phyloP scores from a whole-genome alignment of 2,113 vertebrate species.

The Poeciliopsis occidentalis region DNA sequence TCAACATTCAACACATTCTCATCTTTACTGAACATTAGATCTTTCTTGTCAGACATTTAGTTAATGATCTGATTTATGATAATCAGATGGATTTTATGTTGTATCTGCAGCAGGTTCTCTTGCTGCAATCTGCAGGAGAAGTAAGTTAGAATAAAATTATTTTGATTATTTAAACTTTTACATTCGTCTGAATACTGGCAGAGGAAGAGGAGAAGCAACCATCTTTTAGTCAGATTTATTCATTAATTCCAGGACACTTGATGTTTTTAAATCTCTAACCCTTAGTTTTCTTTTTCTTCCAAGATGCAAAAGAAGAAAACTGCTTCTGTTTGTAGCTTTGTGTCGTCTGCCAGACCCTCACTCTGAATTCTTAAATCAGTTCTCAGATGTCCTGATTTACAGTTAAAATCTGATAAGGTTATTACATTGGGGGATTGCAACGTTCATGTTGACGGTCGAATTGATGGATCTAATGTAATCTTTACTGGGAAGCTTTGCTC shows the following conservation, averaged over 20 bases:
- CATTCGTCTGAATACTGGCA: not conserved
- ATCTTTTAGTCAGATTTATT: not conserved
- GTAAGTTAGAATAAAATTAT: not conserved
- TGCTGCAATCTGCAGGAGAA: not conserved
- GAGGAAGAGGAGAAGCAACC: not conserved
- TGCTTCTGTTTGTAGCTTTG: not conserved
- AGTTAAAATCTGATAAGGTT: too few species aligned
- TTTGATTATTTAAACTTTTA: not conserved
- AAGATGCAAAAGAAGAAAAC: not conserved
- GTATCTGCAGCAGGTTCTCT: not conserved
- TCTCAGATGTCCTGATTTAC: too few species aligned
- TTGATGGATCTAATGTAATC: too few species aligned
- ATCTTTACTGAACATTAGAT: not conserved
- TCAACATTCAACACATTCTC: too few species aligned
- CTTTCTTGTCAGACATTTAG: not conserved
- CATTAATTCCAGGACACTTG: not conserved
- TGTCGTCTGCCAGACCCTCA: too few species aligned
- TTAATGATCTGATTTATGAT: not conserved
- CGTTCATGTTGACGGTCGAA: too few species aligned
- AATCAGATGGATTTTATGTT: not conserved
- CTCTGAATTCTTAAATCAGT: too few species aligned
- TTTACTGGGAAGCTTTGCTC: too few species aligned
- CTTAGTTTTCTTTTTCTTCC: not conserved
- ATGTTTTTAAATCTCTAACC: not conserved
- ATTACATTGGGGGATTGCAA: too few species aligned